phyloP scores from a whole-genome alignment of 92 coral and sea anemone species.

The Bergia puertoricense region DNA sequence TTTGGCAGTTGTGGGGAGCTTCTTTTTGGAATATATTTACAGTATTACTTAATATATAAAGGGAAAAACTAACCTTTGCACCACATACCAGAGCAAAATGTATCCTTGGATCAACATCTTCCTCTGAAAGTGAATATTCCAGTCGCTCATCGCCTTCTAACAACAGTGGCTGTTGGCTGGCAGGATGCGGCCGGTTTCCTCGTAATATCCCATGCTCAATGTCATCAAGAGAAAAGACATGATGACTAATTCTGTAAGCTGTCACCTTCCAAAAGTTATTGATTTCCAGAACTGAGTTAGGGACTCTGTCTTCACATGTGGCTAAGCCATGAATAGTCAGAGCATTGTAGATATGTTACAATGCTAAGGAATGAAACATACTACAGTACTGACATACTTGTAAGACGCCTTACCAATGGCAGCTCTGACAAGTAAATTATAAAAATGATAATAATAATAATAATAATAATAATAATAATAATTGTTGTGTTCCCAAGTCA shows the following conservation, averaged over 20 bases:
- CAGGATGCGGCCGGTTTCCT: conserved; percentile 91
- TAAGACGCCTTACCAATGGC: background rate
- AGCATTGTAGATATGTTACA: conserved; percentile 80
- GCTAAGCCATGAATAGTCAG: conserved; percentile 90
- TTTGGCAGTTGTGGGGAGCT: no score
- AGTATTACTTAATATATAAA: no score
- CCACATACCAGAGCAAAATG: conserved; percentile 99
- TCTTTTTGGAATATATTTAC: no score
- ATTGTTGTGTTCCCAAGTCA: no score
- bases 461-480: no score
- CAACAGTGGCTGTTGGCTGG: conserved; percentile 72
- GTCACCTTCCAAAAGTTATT: conserved; percentile 77
- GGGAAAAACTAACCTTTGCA: conserved; percentile 68
- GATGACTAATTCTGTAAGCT: conserved; percentile 79
- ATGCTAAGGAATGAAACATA: conserved; percentile 6
- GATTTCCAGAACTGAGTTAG: conserved; percentile 85
- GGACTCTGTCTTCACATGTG: conserved; percentile 59
- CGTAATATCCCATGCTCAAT: conserved; percentile 95
- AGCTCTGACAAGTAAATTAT: no score
- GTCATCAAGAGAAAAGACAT: conserved; percentile 79
- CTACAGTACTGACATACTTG: background rate
- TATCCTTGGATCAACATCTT: conserved; percentile 85
- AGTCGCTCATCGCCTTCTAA: conserved; percentile 71
- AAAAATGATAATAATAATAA: no score
- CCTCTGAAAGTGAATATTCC: conserved; percentile 53